A percentile compares a stretch with the other conserved stretches of the same genome.
Conservation (phyloP, 2,888 invertebrate genomes). For the Drosophila bunnanda region DNA sequence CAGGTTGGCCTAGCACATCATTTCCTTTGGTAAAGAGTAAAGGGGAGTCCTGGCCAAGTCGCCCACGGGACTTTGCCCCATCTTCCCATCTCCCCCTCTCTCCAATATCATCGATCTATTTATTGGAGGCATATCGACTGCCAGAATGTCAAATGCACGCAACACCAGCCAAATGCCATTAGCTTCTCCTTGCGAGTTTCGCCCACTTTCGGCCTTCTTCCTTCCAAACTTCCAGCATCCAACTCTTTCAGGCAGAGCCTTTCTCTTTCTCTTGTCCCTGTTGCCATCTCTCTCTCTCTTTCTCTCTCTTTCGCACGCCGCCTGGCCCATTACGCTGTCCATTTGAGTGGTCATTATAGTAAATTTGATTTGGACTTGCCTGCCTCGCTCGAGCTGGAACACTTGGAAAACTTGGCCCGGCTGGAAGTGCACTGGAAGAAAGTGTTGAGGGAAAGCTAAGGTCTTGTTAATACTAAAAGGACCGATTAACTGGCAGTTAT, state of each 20-base stretch:
- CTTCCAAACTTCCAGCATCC: constrained; percentile 1
- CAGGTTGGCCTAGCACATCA: constrained; percentile 21
- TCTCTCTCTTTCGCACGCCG: constrained; percentile 19
- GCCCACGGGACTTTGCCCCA: constrained; percentile 24
- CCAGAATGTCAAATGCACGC: constrained; percentile 51
- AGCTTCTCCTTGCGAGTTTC: constrained; percentile 27
- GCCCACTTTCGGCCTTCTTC: constrained; percentile 37
- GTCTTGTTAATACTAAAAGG: neutral
- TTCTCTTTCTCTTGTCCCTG: constrained; percentile 15
- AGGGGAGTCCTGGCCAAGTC: constrained; percentile 1
- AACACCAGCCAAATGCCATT: constrained; percentile 51
- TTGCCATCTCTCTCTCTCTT: neutral
- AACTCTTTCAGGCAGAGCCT: neutral
- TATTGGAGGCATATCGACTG: constrained; percentile 29
- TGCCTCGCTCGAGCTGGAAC: constrained; percentile 57
- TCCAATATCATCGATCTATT: neutral
- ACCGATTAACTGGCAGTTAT: neutral
- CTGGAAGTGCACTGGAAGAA: constrained; percentile 17
- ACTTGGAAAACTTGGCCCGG: constrained; percentile 36
- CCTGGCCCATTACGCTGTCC: constrained; percentile 77
- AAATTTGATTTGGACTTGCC: constrained; percentile 77
- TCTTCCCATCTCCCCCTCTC: neutral
- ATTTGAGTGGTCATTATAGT: constrained; percentile 79
- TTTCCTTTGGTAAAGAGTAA: neutral
- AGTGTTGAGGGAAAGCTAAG: neutral